phyloP scores from a whole-genome alignment of 2,888 invertebrate species.

The Rhagophthalmus giganteus region DNA sequence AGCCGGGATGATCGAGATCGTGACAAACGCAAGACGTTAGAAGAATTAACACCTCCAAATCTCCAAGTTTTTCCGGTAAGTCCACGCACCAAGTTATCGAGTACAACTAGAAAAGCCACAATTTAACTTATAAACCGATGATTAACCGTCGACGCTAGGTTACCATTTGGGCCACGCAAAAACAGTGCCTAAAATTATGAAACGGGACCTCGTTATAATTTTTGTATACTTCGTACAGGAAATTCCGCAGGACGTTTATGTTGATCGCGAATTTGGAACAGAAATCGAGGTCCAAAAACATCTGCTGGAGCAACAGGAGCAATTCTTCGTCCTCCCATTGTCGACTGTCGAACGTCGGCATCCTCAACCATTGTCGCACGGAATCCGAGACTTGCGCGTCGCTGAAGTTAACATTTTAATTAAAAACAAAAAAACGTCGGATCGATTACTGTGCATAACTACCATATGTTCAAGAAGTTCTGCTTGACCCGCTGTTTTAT shows the following conservation, averaged over 20 bases:
- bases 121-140: neutral
- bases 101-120: conserved; percentile 67
- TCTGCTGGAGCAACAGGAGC: conserved; percentile 74
- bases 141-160: conserved; percentile 42
- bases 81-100: conserved; percentile 76
- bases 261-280: conserved; percentile 75
- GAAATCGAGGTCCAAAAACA: conserved; percentile 79
- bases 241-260: conserved; percentile 68
- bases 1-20: conserved; percentile 77
- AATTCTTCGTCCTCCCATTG: conserved; percentile 83
- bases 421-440: too few relatives aligned
- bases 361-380: conserved; percentile 65
- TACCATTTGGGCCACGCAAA: conserved; percentile 88
- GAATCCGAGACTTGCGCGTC: conserved; percentile 66
- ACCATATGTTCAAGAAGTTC: conserved; percentile 66
- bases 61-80: conserved; percentile 69
- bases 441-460: too few relatives aligned
- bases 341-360: conserved; percentile 77
- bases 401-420: conserved; percentile 52
- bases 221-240: conserved; percentile 76
- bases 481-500: conserved; percentile 62
- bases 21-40: conserved; percentile 81
- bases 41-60: conserved; percentile 74
- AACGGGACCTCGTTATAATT: conserved; percentile 86
- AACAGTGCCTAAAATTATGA: conserved; percentile 85